These are phyloP conservation scores for Hemaris fuciformis DNA, from an alignment of 2,888 invertebrate species.

Conservation along the genomic window DNA sequence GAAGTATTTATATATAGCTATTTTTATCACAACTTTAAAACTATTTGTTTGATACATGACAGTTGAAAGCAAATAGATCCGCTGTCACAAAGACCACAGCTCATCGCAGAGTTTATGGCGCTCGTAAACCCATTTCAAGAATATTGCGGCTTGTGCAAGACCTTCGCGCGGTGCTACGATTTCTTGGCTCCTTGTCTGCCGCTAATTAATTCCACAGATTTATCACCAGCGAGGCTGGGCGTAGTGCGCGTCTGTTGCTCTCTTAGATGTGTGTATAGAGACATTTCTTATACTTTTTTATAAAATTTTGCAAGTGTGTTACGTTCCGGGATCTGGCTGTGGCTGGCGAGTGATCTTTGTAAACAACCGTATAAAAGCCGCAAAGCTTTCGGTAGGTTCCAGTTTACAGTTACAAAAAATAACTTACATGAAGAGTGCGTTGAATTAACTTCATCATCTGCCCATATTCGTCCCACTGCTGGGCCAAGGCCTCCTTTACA, in stretches of 20 bases:
- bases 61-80: not conserved
- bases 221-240: slow-evolving; percentile 6
- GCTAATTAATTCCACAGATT: slow-evolving; percentile 22
- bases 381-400: no score
- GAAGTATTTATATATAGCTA: no score
- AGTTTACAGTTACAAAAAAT: no score
- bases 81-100: not conserved
- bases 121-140: slow-evolving; percentile 51
- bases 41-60: not conserved
- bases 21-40: no score
- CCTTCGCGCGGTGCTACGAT: slow-evolving; percentile 31
- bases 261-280: not conserved
- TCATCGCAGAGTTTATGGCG: slow-evolving; percentile 36
- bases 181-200: slow-evolving; percentile 22
- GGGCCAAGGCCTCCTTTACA: no score
- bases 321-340: no score
- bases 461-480: no score
- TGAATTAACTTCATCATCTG: no score
- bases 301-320: not conserved
- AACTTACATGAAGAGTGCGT: no score
- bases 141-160: slow-evolving; percentile 30
- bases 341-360: no score
- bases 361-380: no score
- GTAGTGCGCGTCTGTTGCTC: not conserved
- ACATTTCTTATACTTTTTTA: not conserved